These are phyloP conservation scores for Caenorhabditis drosophilae DNA, from an alignment of 2,888 invertebrate genomes.

Conservation along the genomic window DNA sequence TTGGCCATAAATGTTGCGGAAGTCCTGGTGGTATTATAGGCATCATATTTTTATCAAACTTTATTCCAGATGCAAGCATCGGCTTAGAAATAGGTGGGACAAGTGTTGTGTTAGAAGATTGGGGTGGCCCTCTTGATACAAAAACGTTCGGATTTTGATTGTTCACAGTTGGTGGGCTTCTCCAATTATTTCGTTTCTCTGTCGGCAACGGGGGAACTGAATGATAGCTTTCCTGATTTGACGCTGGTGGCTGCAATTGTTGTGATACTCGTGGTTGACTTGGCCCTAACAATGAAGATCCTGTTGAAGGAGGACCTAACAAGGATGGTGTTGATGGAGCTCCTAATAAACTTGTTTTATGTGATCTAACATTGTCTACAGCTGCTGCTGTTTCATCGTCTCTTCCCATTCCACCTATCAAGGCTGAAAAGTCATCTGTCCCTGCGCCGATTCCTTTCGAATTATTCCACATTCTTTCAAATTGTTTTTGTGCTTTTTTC, in stretches of 20 bases:
- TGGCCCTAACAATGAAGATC: slow-evolving; percentile 24
- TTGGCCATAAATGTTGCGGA: slow-evolving; percentile 10
- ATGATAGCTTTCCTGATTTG: too few species aligned
- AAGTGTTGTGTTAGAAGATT: neutral
- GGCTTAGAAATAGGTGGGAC: neutral
- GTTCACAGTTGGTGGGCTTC: slow-evolving; percentile 1
- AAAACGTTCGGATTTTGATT: neutral
- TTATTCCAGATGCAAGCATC: neutral
- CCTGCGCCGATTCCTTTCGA: slow-evolving; percentile 40
- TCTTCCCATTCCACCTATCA: slow-evolving; percentile 36
- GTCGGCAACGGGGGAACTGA: neutral
- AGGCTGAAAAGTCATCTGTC: slow-evolving; percentile 27
- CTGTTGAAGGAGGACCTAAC: slow-evolving; percentile 31
- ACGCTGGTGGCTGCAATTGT: slow-evolving; percentile 14
- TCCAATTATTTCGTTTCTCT: slow-evolving; percentile 7
- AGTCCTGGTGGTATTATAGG: slow-evolving; percentile 6
- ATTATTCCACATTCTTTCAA: slow-evolving; percentile 68
- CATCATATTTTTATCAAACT: slow-evolving; percentile 7
- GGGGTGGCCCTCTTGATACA: neutral
- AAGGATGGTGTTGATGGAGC: slow-evolving; percentile 19
- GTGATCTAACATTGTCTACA: neutral
- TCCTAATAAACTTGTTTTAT: neutral
- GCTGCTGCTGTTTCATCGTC: slow-evolving; percentile 14
- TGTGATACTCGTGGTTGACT: slow-evolving; percentile 19
- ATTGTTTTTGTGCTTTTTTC: slow-evolving; percentile 67